Base-by-base conservation (phyloP, 2,113 vertebrate species). In the Dipodomys ordii region DNA sequence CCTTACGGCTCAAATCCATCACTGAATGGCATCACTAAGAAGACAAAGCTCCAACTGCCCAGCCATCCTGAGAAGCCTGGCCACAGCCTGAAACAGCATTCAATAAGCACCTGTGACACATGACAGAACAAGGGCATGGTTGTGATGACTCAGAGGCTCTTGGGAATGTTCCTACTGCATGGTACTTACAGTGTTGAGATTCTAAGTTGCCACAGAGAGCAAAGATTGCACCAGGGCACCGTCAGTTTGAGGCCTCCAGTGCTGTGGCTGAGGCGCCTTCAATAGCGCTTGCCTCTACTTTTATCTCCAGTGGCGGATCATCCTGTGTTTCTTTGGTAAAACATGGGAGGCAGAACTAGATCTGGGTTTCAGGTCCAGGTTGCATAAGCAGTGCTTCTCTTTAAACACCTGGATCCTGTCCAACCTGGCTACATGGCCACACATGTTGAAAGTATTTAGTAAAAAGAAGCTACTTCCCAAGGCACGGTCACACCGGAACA, bases 71-170 rank as follows among this genome's bases (percentile, higher is more conserved):
- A 57, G 53, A 57, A 1, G 2, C 39, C 27, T 6, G 32, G 8
- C 20, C 62, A 28, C 28, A 57, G 67, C 46, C 60, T 22, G 4
- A 27, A 25, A 32, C 25, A 65, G 81, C 6, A 8, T 53, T 65
- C 0, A 0, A 4, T 15, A 23, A 23, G 13, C 7, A n/a, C 2
- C 11, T 2, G 6, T 2, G 5, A 28, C 19, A 23, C 3, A 1
- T 1, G 23, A 23, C 13, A 1, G 1, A 3, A 0, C 20, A 62
- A 16, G 44, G 0, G 15, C 60, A 16, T 13, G 53, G n/a, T 7
- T 9, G 0, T 6, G 10, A 32, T 25, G 39, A 69, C n/a, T 28
- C 0, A 2, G 25, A 27, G 9, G 20, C 22, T 32, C 44, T 65
- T 64, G 13, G 20, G 15, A 44, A 2, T 62, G n/a, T 8, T 18